Percentiles rank a stretch among this genome's conserved stretches.
phyloP scores from a whole-genome alignment of 2,113 vertebrate genomes.

The Castor canadensis region DNA sequence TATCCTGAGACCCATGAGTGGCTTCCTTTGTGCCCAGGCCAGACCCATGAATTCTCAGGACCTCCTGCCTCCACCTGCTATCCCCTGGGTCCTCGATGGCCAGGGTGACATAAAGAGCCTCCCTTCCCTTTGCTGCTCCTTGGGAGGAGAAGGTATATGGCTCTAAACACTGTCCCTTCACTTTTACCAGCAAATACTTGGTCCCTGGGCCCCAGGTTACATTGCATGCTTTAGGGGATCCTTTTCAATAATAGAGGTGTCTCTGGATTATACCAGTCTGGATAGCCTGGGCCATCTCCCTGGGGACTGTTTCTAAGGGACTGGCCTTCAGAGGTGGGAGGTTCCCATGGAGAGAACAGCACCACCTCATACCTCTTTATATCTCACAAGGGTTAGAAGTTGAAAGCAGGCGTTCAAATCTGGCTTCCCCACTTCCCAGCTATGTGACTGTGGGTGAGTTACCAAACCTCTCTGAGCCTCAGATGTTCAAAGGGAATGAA shows the following conservation, averaged over 20 bases:
- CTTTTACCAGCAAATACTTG: neutral
- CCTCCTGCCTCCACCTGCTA: neutral
- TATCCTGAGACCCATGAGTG: neutral
- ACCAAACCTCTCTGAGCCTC: slow-evolving; percentile 37
- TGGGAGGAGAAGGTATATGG: neutral
- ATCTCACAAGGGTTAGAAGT: neutral
- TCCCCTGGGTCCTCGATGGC: too few relatives aligned
- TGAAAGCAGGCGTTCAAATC: slow-evolving; percentile 29
- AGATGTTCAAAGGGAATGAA: neutral
- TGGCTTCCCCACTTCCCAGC: neutral
- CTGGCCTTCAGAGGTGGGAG: neutral
- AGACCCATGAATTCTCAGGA: neutral
- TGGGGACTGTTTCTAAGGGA: neutral
- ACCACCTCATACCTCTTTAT: neutral
- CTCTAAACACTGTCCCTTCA: neutral
- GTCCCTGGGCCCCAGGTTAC: neutral
- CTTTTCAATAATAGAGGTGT: neutral
- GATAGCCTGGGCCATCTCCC: neutral
- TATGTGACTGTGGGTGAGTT: neutral
- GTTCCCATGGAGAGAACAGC: neutral
- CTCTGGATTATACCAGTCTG: neutral
- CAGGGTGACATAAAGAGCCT: neutral
- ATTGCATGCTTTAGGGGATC: neutral
- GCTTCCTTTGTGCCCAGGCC: neutral
- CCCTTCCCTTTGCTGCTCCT: neutral